phyloP scores from a whole-genome alignment of 2,888 invertebrate genomes.

The Eulithis prunata region DNA sequence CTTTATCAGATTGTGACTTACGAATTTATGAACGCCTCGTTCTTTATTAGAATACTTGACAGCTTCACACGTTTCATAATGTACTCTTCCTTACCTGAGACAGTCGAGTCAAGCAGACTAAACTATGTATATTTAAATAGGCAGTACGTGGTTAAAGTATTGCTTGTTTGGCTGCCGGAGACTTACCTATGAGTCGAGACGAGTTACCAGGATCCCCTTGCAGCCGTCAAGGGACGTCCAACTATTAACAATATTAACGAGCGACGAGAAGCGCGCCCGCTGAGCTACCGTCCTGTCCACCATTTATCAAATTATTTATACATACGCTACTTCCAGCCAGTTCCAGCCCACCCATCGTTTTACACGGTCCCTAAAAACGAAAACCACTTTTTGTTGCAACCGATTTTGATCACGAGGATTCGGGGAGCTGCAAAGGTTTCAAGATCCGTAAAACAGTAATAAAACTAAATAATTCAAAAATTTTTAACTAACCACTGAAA shows the following conservation, averaged over 20 bases:
- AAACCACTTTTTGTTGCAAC: slow-evolving; percentile 39
- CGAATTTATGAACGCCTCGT: no score
- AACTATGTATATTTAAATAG: slow-evolving; percentile 4
- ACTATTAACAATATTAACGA: slow-evolving; percentile 67
- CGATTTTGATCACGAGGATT: slow-evolving; percentile 9
- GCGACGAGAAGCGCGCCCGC: slow-evolving; percentile 59
- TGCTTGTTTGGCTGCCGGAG: slow-evolving; percentile 15
- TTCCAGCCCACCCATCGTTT: slow-evolving; percentile 59
- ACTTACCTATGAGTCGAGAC: slow-evolving; percentile 29
- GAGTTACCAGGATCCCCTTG: slow-evolving; percentile 39
- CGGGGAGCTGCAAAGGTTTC: slow-evolving; percentile 17
- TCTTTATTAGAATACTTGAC: neutral
- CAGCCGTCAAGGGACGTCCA: slow-evolving; percentile 46
- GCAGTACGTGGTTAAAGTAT: slow-evolving; percentile 29
- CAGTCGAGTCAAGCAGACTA: no score
- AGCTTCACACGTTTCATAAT: slow-evolving; percentile 8
- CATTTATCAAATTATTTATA: slow-evolving; percentile 78
- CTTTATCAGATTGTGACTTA: no score
- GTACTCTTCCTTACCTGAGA: slow-evolving; percentile 23
- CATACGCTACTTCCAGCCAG: slow-evolving; percentile 52
- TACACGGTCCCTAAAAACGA: slow-evolving; percentile 51
- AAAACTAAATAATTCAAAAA: slow-evolving; percentile 8
- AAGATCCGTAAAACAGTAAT: slow-evolving; percentile 13
- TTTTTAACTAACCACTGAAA: slow-evolving; percentile 16
- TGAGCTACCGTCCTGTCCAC: slow-evolving; percentile 64